Percentiles rank a stretch among this genome's conserved stretches.
Evolutionary conservation across 2,797 vertebrate species (phyloP).

Genomic region (Tinamus major): DNA sequence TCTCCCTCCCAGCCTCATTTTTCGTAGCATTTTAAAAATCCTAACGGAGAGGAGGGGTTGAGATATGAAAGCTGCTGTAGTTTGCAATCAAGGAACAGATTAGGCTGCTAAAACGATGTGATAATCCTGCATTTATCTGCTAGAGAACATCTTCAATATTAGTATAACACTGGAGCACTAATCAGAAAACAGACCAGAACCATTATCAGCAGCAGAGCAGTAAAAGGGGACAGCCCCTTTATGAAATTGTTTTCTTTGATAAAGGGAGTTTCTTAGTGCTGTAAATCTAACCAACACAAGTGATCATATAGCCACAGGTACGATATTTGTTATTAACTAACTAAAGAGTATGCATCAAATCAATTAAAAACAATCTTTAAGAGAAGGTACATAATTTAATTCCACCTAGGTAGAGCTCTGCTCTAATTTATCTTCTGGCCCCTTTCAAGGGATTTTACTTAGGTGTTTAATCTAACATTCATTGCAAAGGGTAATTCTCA

Average conservation of each 20-base stretch:
- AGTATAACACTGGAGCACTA: constrained; percentile 61
- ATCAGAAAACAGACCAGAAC: constrained; percentile 76
- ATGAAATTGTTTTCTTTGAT: constrained; percentile 75
- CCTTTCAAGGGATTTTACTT: constrained; percentile 74
- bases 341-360: constrained; percentile 77
- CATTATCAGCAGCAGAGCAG: constrained; percentile 69
- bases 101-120: constrained; percentile 40
- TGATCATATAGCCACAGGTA: constrained; percentile 74
- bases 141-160: constrained; percentile 46
- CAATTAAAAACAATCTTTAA: constrained; percentile 82
- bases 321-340: constrained; percentile 76
- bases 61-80: background rate
- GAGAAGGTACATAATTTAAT: constrained; percentile 77
- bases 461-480: constrained; percentile 79
- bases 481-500: constrained; percentile 78
- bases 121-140: constrained; percentile 56
- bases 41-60: background rate
- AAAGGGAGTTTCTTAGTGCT: constrained; percentile 66
- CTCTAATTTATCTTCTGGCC: constrained; percentile 78
- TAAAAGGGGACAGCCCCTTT: constrained; percentile 72
- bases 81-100: constrained; percentile 17
- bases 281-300: constrained; percentile 75
- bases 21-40: background rate
- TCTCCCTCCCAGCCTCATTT: background rate
- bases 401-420: constrained; percentile 63